Conservation (phyloP, 2,797 vertebrate genomes). For the Falco berigora region DNA sequence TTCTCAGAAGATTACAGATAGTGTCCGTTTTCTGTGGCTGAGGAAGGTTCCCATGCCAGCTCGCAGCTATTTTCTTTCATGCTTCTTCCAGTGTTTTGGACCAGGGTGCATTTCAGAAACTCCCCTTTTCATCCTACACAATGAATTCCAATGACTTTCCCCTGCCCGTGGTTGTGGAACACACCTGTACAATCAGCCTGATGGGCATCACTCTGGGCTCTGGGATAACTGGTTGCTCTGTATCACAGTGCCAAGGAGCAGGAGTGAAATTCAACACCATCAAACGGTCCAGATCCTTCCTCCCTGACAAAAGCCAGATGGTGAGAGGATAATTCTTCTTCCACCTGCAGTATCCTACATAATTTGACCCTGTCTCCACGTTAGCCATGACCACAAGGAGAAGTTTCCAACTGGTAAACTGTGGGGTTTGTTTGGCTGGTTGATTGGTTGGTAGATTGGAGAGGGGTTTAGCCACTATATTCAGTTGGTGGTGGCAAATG, state of each 20-base stretch:
- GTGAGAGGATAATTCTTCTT: neutral
- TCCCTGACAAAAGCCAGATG: neutral
- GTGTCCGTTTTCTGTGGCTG: neutral
- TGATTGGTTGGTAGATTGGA: neutral
- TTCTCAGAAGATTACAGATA: neutral
- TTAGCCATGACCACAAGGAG: neutral
- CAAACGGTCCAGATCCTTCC: neutral
- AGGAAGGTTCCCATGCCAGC: neutral
- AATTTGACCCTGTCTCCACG: neutral
- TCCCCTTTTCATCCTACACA: rapidly evolving
- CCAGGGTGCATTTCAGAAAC: neutral
- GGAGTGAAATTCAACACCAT: neutral
- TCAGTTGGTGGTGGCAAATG: neutral
- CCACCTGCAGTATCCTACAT: neutral
- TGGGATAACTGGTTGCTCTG: neutral
- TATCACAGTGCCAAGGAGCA: neutral
- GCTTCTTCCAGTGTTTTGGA: neutral
- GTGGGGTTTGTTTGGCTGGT: neutral
- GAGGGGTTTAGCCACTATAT: neutral
- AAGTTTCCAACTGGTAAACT: neutral
- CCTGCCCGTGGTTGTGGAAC: neutral
- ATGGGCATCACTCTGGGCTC: neutral
- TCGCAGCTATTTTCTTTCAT: neutral
- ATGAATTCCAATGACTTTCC: neutral
- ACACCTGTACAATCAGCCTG: neutral